Conservation (phyloP, 2,113 vertebrate species). For the Arothron firmamentum region DNA sequence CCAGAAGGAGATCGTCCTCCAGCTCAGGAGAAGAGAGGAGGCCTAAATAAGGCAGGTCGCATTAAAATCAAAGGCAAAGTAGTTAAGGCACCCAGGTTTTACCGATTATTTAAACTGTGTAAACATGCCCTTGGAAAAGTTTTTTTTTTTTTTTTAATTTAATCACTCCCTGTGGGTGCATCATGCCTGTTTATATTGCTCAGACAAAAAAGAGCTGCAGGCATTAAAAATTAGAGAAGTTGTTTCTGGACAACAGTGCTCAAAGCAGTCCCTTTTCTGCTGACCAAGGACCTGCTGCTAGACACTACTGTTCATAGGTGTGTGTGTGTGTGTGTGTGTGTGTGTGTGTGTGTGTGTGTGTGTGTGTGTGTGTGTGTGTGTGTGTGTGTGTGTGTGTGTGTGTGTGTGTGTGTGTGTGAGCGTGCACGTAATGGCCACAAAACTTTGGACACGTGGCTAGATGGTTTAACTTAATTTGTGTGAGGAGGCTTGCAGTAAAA, state of each 20-base stretch:
- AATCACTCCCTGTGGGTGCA: slow-evolving; percentile 7
- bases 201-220: slow-evolving; percentile 34
- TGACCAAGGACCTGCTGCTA: slow-evolving; percentile 47
- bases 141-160: too few species aligned
- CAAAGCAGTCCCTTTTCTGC: slow-evolving; percentile 53
- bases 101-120: too few species aligned
- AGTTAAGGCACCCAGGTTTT: not conserved
- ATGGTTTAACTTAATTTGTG: too few species aligned
- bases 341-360: not conserved
- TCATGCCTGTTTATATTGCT: slow-evolving; percentile 14
- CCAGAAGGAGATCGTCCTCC: slow-evolving; percentile 82
- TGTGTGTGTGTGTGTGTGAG: not conserved
- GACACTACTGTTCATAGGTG: slow-evolving; percentile 19
- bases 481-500: too few species aligned
- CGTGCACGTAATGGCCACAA: not conserved
- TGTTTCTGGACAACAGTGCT: slow-evolving; percentile 26
- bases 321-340: slow-evolving; percentile 9
- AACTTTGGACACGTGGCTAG: not conserved
- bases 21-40: slow-evolving; percentile 53
- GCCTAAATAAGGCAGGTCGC: slow-evolving; percentile 34
- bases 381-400: slow-evolving; percentile 20
- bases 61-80: not conserved
- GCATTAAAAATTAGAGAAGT: slow-evolving; percentile 54
- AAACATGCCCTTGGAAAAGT: too few species aligned
- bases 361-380: slow-evolving; percentile 1